A percentile compares a stretch with the other conserved stretches of the same genome.
Conservation (phyloP, 2,888 invertebrate species). For the Pristionchus entomophagus region DNA sequence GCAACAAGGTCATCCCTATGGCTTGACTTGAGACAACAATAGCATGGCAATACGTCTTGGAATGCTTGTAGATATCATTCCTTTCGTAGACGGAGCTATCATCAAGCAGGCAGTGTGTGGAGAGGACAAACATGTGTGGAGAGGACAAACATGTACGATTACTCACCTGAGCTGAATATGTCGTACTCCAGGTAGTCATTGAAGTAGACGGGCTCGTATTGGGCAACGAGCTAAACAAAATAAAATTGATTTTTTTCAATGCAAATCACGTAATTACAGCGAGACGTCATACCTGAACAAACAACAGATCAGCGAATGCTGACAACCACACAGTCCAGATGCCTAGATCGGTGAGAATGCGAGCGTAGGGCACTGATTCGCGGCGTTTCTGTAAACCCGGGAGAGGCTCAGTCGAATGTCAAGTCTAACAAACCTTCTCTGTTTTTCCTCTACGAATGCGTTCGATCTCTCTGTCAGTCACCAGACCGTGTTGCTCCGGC, state of each 20-base stretch:
- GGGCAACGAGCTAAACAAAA: slow-evolving; percentile 51
- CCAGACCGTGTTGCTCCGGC: neutral
- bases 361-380: slow-evolving; percentile 52
- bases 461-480: neutral
- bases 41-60: too few species aligned
- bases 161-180: slow-evolving; percentile 54
- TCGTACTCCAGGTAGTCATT: slow-evolving; percentile 59
- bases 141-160: too few species aligned
- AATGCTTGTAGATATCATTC: too few species aligned
- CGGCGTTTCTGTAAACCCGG: slow-evolving; percentile 2
- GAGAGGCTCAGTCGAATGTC: too few species aligned
- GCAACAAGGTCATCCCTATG: too few species aligned
- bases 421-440: slow-evolving; percentile 5
- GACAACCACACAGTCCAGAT: slow-evolving; percentile 60
- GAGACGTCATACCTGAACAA: slow-evolving; percentile 47
- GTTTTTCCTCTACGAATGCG: slow-evolving; percentile 24
- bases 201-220: slow-evolving; percentile 62
- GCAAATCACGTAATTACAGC: too few species aligned
- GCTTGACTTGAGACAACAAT: too few species aligned
- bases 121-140: too few species aligned
- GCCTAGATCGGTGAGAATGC: slow-evolving; percentile 51
- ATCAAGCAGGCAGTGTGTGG: too few species aligned
- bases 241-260: too few species aligned
- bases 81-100: too few species aligned
- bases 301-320: slow-evolving; percentile 57